These are phyloP conservation scores for Stegastes partitus DNA, from an alignment of 2,113 vertebrate genomes.

Conservation along the genomic window DNA sequence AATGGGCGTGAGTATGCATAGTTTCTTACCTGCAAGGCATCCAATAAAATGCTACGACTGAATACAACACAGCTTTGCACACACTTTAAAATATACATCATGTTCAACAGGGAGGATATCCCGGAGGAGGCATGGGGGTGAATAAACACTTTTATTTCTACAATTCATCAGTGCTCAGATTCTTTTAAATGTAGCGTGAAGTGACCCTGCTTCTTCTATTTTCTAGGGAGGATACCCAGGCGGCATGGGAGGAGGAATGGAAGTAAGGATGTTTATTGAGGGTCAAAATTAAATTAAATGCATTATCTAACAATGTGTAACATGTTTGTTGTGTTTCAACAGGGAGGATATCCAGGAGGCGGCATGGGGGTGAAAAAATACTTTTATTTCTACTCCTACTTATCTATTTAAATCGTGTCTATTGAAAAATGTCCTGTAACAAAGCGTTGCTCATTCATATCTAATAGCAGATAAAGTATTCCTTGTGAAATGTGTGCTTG, in stretches of 20 bases:
- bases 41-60: neutral
- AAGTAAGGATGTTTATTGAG: slow-evolving; percentile 2
- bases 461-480: too few species aligned
- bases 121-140: slow-evolving; percentile 62
- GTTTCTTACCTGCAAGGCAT: neutral
- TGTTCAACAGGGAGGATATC: slow-evolving; percentile 64
- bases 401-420: too few species aligned
- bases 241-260: slow-evolving; percentile 27
- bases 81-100: neutral
- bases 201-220: too few species aligned
- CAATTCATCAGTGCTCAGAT: too few species aligned
- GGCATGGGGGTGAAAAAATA: slow-evolving; percentile 55
- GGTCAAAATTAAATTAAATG: neutral
- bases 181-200: neutral
- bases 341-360: slow-evolving; percentile 69
- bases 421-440: too few species aligned
- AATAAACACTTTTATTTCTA: too few species aligned
- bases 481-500: neutral
- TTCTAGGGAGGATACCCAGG: slow-evolving; percentile 19
- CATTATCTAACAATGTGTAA: neutral
- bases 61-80: neutral
- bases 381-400: neutral
- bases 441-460: too few species aligned
- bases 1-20: slow-evolving; percentile 38
- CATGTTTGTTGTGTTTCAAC: neutral